phyloP scores from a whole-genome alignment of 2,797 vertebrate species.

The Lophotriccus pileatus region DNA sequence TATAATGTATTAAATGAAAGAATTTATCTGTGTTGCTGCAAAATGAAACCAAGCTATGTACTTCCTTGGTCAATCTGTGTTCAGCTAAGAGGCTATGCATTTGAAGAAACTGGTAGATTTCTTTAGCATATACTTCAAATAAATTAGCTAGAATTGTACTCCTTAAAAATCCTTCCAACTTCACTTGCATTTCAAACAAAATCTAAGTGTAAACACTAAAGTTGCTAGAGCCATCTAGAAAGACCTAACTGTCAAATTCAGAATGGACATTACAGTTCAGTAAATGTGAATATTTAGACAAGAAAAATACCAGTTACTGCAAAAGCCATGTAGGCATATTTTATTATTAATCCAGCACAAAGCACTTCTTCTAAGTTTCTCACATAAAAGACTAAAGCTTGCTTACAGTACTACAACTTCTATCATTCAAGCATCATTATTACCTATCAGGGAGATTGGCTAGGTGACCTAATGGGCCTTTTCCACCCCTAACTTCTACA shows the following conservation, averaged over 20 bases:
- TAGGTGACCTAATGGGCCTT: conserved; percentile 54
- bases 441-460: conserved; percentile 75
- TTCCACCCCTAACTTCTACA: conserved; percentile 54
- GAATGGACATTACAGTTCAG: conserved; percentile 60
- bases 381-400: conserved; percentile 90
- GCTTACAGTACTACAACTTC: conserved; percentile 95
- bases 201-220: conserved; percentile 93
- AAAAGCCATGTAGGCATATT: conserved; percentile 68
- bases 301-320: conserved; percentile 73
- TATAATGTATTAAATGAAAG: conserved; percentile 75
- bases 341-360: conserved; percentile 90
- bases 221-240: conserved; percentile 84
- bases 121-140: conserved; percentile 84
- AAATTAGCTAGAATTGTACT: conserved; percentile 93
- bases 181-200: conserved; percentile 85
- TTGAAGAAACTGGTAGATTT: conserved; percentile 75
- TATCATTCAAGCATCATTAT: conserved; percentile 94
- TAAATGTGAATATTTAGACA: conserved; percentile 68
- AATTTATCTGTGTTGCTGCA: conserved; percentile 73
- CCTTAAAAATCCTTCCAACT: conserved; percentile 81
- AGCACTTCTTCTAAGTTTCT: conserved; percentile 90
- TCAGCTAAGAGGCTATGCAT: conserved; percentile 56
- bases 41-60: conserved; percentile 59
- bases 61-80: conserved; percentile 64
- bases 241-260: conserved; percentile 63